Evolutionary conservation across 2,797 vertebrate species (phyloP), one percentile per base, ranked within the genome.

Genomic region (Sorex maritimensis): DNA sequence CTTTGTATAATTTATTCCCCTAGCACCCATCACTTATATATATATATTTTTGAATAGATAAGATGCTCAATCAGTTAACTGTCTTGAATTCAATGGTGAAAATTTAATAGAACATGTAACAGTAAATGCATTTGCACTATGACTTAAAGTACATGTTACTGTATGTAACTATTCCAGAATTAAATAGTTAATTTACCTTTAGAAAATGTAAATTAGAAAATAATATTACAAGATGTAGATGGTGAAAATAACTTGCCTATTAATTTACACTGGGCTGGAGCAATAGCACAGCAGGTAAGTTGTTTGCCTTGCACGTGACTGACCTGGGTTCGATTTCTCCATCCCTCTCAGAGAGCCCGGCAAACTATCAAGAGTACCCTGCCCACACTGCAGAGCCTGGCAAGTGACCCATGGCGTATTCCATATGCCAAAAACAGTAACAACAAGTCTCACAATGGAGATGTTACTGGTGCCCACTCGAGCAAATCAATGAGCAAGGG

Each of bases 31-130:
- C 5, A 2, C 10, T 52, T 75, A 23, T 6, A 9, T 55, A 41
- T 72, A 38, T 55, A n/a, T 61, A 2, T 63, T 19, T 63, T 83
- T 82, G 15, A 93, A 63, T 7, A 75, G 73, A 52, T 1, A 75
- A 8, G 15, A 38, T 46, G 49, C 69, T 91, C 24, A 46, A 6
- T 79, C 30, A 91, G 41, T 85, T 85, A 75, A 52, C 12, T 85
- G 26, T 23, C 14, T 34, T 71, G 34, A 72, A 72, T 69, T 81
- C 41, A 63, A 6, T 68, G 46, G 12, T 12, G 11, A 26, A 28
- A 78, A 55, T 61, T 73, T 69, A 90, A 74, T 30, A 23, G 11
- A 75, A 38, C 1, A 38, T 81, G 74, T 90, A n/a, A 89, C 80
- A 58, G 6, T 61, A 65, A 67, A 23, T 83, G 92, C 14, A 30